Evolutionary conservation across 2,888 invertebrate genomes (phyloP).

Genomic region (Myopa tessellatipennis): DNA sequence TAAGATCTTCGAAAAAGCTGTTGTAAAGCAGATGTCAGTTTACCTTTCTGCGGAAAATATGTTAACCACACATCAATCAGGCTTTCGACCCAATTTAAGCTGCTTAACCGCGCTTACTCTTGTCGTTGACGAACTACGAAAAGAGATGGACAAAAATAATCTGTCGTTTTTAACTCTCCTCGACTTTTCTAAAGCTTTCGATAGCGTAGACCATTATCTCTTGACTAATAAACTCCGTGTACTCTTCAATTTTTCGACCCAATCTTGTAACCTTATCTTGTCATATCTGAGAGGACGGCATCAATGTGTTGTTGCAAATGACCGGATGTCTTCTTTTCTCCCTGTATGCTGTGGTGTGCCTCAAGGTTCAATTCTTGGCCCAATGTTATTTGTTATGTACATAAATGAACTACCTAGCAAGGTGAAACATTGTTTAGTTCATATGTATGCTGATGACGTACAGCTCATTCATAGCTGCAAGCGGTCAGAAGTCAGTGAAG

Average conservation of each 20-base stretch:
- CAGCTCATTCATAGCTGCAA: too few species aligned
- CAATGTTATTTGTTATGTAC: too few species aligned
- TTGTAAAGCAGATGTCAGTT: background rate
- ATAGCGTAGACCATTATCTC: background rate
- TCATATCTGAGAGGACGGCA: background rate
- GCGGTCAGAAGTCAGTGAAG: too few species aligned
- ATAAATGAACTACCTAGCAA: too few species aligned
- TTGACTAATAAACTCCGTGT: background rate
- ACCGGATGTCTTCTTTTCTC: background rate
- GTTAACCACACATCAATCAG: too few species aligned
- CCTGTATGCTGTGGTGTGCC: background rate
- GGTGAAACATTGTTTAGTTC: too few species aligned
- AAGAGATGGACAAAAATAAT: background rate
- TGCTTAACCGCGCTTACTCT: background rate
- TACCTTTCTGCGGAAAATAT: too few species aligned
- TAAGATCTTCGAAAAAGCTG: too few species aligned
- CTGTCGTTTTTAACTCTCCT: background rate
- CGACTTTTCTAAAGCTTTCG: background rate
- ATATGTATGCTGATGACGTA: too few species aligned
- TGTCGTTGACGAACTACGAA: background rate
- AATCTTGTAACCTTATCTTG: conserved; percentile 17
- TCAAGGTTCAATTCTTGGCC: background rate
- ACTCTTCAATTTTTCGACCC: too few species aligned
- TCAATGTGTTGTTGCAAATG: background rate
- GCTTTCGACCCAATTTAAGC: background rate